Evolutionary conservation across 2,113 vertebrate genomes (phyloP).

Genomic region (Bombycilla garrulus): DNA sequence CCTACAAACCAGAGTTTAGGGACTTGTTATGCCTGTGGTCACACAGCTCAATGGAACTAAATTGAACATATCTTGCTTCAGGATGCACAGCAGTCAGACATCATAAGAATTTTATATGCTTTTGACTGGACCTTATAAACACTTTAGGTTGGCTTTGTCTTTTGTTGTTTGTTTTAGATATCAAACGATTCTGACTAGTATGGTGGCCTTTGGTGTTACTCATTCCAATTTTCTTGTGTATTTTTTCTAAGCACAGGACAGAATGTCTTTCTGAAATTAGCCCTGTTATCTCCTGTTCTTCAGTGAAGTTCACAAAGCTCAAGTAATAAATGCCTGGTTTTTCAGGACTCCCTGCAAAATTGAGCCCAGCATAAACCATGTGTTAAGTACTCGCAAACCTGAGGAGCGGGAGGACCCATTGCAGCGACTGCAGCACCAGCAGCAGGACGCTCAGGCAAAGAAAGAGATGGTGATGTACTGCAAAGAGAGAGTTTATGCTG

Average conservation of each 20-base stretch:
- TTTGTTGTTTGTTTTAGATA: neutral
- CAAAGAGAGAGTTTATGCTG: constrained; percentile 89
- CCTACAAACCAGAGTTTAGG: neutral
- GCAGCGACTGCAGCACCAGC: constrained; percentile 83
- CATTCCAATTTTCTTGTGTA: neutral
- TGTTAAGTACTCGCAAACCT: constrained; percentile 87
- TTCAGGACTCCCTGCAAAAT: constrained; percentile 95
- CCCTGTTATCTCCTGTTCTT: neutral
- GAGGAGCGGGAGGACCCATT: constrained; percentile 83
- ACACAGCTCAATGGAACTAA: neutral
- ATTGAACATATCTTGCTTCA: neutral
- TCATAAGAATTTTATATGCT: neutral
- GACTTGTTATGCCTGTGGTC: neutral
- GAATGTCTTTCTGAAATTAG: neutral
- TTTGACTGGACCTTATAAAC: neutral
- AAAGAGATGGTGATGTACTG: constrained; percentile 90
- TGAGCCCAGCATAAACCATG: constrained; percentile 84
- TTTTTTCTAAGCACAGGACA: neutral
- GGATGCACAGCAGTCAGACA: neutral
- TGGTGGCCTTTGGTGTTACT: neutral
- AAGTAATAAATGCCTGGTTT: neutral
- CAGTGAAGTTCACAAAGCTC: too few species aligned
- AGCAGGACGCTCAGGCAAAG: constrained; percentile 72
- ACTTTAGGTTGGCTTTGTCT: neutral
- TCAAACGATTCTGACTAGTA: neutral